Base-by-base conservation (phyloP, 2,888 invertebrate species). In the Tigriopus californicus region DNA sequence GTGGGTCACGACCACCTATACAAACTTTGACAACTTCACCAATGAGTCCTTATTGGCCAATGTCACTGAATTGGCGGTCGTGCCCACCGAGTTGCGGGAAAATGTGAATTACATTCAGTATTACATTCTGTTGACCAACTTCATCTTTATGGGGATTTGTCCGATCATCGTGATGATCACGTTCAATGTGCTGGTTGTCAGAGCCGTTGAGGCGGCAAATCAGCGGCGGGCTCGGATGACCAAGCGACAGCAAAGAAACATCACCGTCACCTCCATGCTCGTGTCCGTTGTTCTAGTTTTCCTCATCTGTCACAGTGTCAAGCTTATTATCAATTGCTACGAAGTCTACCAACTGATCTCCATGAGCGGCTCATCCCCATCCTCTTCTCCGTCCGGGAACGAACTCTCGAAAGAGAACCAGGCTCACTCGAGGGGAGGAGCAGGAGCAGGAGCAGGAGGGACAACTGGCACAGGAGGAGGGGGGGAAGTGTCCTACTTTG, bases 241-340 rank as follows among this genome's bases (percentile, higher is more conserved):
- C 11, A 33, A 24, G 41, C 15, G 54, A 54, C 54, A 54, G 42
- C 54, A 54, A 24, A 6, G 54, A 6, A 54, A 54, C 15, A 54
- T 54, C 11, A 54, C 54, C 11, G 54, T 54, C n/a, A 54, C 54
- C 10, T 54, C 54, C 33, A 54, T 54, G 54, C 15, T 54, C 5
- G 54, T 54, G 11, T 20, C 54, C 13, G 54, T 54, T 2, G 54
- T 54, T 15, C 15, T 54, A 8, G 41, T 54, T 1, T 54, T 54
- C 22, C 41, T 54, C 40, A 24, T 54, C 15, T 54, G 54, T 40
- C 54, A 54, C 22, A 41, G 40, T 5, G 54, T 54, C 15, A 54
- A 54, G 15, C 22, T 54, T 11, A 20, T 54, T 15, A 41, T 54
- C 41, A 54, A 40, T 41, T 15, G 41, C 11, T 54, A 54, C 22